Conservation (phyloP, 1,140 invertebrate species). For the Steinernema khuongi region DNA sequence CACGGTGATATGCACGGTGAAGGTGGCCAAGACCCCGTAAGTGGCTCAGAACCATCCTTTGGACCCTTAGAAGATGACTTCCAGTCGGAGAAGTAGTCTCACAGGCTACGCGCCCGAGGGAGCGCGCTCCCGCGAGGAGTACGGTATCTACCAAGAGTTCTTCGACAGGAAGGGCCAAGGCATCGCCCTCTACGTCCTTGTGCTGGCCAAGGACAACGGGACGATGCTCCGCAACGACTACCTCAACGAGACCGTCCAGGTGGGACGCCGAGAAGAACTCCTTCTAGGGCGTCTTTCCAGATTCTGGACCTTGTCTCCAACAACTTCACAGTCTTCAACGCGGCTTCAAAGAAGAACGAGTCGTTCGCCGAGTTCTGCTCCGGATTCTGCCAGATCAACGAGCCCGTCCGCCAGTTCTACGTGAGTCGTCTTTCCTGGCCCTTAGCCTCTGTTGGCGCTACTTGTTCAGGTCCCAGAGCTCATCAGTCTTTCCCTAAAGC, state of each 20-base stretch:
- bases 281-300: neutral
- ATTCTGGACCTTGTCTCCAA: constrained; percentile 20
- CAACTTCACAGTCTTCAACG: constrained; percentile 20
- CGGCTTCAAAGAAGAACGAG: constrained; percentile 14
- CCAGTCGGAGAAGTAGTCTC: neutral
- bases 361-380: constrained; percentile 25
- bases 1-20: neutral
- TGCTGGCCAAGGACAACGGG: constrained; percentile 19
- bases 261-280: neutral
- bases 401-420: constrained; percentile 30
- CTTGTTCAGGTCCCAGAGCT: too few relatives aligned
- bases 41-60: neutral
- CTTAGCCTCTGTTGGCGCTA: too few relatives aligned
- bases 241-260: constrained; percentile 12
- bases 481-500: too few relatives aligned
- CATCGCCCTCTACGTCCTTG: constrained; percentile 1
- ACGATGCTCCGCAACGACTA: constrained; percentile 11
- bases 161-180: neutral
- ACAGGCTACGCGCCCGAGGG: constrained; percentile 17
- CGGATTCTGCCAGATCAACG: constrained; percentile 30
- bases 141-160: constrained; percentile 13
- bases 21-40: neutral
- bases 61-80: neutral
- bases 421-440: constrained; percentile 13
- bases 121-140: neutral